Conservation (phyloP, 2,888 invertebrate species). For the Pherbina coryleti region DNA sequence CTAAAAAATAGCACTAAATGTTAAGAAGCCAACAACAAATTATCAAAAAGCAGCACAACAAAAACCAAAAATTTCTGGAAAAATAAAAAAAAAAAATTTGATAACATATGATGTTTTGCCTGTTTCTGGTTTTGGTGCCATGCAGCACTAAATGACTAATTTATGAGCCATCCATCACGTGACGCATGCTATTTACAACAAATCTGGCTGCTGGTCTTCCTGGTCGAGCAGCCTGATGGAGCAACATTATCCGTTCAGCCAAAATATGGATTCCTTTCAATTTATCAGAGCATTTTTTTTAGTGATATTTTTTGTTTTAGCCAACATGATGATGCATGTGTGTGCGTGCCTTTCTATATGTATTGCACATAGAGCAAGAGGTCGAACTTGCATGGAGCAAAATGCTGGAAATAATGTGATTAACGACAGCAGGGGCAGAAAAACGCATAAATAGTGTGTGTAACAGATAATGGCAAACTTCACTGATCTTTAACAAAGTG, state of each 20-base stretch:
- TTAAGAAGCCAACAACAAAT: slow-evolving; percentile 29
- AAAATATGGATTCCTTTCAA: too few relatives aligned
- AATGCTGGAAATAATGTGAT: slow-evolving; percentile 9
- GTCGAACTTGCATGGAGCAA: too few relatives aligned
- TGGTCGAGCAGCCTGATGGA: too few relatives aligned
- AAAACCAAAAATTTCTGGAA: background rate
- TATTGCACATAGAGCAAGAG: too few relatives aligned
- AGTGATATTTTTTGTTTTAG: too few relatives aligned
- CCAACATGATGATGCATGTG: too few relatives aligned
- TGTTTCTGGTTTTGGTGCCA: background rate
- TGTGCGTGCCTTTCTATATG: too few relatives aligned
- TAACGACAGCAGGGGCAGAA: background rate
- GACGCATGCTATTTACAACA: slow-evolving; percentile 32
- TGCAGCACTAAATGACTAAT: slow-evolving; percentile 41
- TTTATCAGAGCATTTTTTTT: too few relatives aligned
- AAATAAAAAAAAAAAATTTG: background rate
- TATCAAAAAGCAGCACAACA: background rate
- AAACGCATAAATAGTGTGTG: background rate
- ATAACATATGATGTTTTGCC: background rate
- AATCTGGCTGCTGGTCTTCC: background rate
- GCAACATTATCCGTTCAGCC: too few relatives aligned
- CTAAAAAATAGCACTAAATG: background rate
- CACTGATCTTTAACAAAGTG: background rate
- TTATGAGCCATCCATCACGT: slow-evolving; percentile 44
- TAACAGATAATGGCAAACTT: background rate